Percentiles rank a stretch among this genome's conserved stretches.
phyloP scores from a whole-genome alignment of 2,888 invertebrate species.

The Amiota minor region DNA sequence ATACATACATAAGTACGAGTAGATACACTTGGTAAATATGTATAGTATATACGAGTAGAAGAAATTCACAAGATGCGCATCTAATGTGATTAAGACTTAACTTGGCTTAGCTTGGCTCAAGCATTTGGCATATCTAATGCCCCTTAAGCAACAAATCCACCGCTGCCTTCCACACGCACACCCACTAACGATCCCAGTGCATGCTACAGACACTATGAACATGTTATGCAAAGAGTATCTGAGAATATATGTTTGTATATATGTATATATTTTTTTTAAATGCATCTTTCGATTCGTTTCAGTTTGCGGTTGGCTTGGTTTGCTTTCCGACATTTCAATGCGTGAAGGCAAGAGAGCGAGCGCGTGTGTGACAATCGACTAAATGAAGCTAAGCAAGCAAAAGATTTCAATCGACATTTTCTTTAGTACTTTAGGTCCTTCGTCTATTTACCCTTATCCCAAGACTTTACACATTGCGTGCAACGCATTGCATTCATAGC shows the following conservation, averaged over 20 bases:
- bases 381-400: slow-evolving; percentile 33
- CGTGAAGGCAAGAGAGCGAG: no score
- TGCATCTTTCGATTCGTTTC: background rate
- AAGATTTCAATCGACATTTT: slow-evolving; percentile 10
- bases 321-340: no score
- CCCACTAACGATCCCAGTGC: no score
- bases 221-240: background rate
- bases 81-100: slow-evolving; percentile 2
- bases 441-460: background rate
- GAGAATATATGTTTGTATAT: no score
- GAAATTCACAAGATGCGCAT: background rate
- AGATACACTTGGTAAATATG: background rate
- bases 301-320: background rate
- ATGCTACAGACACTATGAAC: background rate
- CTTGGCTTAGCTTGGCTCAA: background rate
- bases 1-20: slow-evolving; percentile 5
- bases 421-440: background rate
- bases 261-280: no score
- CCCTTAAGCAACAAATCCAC: background rate
- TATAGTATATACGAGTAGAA: background rate
- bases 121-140: background rate
- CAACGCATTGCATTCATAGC: background rate
- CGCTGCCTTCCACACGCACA: background rate
- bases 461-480: background rate
- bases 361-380: slow-evolving; percentile 28